Evolutionary conservation across 2,888 invertebrate species (phyloP).

Genomic region (Trichopoda pennipes): DNA sequence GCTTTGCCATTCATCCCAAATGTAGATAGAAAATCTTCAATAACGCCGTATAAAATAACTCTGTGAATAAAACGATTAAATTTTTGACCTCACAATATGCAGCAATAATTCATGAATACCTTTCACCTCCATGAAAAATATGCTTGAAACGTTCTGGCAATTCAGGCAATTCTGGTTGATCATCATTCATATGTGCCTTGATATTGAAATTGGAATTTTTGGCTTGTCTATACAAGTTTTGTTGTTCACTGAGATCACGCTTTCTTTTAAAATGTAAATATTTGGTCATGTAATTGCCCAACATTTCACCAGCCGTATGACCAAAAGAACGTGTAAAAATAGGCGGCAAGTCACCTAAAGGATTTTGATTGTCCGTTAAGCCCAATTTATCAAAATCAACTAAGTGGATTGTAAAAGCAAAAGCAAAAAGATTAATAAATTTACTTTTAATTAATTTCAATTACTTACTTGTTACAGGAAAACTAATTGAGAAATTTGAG

Average conservation of each 20-base stretch:
- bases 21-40: constrained; percentile 90
- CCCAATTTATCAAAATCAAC: constrained; percentile 93
- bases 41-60: constrained; percentile 88
- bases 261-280: constrained; percentile 85
- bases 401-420: constrained; percentile 78
- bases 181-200: constrained; percentile 50
- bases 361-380: constrained; percentile 93
- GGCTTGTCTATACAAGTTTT: constrained; percentile 36
- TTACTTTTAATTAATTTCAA: not conserved
- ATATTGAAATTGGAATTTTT: constrained; percentile 68
- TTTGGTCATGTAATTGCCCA: constrained; percentile 87
- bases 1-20: constrained; percentile 92
- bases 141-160: constrained; percentile 81
- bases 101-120: constrained; percentile 65
- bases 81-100: not conserved
- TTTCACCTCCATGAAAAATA: constrained; percentile 90
- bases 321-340: constrained; percentile 89
- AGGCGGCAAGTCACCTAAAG: constrained; percentile 90
- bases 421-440: not conserved
- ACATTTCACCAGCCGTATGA: constrained; percentile 85
- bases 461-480: constrained; percentile 91
- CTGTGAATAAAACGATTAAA: constrained; percentile 78
- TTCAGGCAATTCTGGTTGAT: constrained; percentile 76
- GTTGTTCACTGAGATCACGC: constrained; percentile 79
- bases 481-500: constrained; percentile 90